phyloP scores from a whole-genome alignment of 2,113 vertebrate species.

The Bubo blakistoni region DNA sequence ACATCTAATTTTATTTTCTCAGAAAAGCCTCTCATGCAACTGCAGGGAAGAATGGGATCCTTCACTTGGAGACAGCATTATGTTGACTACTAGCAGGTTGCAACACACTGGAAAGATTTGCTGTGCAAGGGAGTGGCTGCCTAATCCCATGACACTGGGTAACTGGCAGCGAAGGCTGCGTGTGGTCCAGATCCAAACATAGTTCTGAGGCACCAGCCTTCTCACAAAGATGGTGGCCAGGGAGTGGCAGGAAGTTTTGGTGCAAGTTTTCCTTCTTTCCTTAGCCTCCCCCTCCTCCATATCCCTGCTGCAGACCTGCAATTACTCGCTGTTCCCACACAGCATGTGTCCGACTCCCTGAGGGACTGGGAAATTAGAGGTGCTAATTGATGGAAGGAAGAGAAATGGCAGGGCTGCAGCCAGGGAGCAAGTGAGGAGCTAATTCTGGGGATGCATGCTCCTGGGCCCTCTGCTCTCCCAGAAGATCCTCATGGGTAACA shows the following conservation, averaged over 20 bases:
- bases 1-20: background rate
- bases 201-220: background rate
- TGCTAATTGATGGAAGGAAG: background rate
- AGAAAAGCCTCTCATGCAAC: constrained; percentile 5
- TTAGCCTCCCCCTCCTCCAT: background rate
- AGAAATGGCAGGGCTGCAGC: background rate
- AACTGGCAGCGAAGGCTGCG: accelerated
- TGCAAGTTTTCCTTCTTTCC: background rate
- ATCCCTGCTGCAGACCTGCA: background rate
- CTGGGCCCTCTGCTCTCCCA: background rate
- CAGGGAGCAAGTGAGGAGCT: background rate
- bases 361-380: background rate
- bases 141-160: accelerated
- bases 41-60: constrained; percentile 7
- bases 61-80: background rate
- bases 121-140: background rate
- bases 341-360: accelerated
- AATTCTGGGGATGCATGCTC: background rate
- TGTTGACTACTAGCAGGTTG: background rate
- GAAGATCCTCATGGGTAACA: background rate
- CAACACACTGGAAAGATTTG: background rate
- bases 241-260: background rate
- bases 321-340: background rate
- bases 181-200: accelerated
- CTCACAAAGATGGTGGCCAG: background rate